Evolutionary conservation across 2,113 vertebrate species (phyloP).

Genomic region (Pristiophorus japonicus): DNA sequence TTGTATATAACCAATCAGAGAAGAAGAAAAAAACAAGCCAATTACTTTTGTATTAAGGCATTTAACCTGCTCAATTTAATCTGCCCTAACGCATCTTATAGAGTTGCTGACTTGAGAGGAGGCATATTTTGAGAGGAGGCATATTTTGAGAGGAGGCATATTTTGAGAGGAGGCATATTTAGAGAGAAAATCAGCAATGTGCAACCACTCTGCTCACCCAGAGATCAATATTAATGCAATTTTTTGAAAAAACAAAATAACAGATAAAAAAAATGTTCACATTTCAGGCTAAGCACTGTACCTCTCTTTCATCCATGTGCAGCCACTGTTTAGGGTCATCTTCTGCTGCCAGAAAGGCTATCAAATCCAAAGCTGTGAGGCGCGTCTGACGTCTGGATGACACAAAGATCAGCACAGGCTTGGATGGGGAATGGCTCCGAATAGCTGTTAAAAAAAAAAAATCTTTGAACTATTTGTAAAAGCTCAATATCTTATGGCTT

Average conservation of each 20-base stretch:
- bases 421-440: constrained; percentile 89
- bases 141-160: not conserved
- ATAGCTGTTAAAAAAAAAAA: constrained; percentile 69
- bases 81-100: not conserved
- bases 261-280: not conserved
- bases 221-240: not conserved
- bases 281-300: constrained; percentile 46
- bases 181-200: not conserved
- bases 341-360: constrained; percentile 89
- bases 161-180: not conserved
- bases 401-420: constrained; percentile 95
- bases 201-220: not conserved
- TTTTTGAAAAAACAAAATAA: not conserved
- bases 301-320: constrained; percentile 96
- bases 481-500: constrained; percentile 60
- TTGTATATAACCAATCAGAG: not conserved
- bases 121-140: not conserved
- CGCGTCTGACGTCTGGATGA: constrained; percentile 93
- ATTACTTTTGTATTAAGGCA: not conserved
- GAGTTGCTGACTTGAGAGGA: not conserved
- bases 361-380: constrained; percentile 90
- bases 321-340: constrained; percentile 98
- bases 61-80: not conserved
- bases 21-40: not conserved
- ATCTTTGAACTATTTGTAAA: constrained; percentile 44